These are phyloP conservation scores for Chamaea fasciata DNA, from an alignment of 2,113 vertebrate species.

Conservation along the genomic window DNA sequence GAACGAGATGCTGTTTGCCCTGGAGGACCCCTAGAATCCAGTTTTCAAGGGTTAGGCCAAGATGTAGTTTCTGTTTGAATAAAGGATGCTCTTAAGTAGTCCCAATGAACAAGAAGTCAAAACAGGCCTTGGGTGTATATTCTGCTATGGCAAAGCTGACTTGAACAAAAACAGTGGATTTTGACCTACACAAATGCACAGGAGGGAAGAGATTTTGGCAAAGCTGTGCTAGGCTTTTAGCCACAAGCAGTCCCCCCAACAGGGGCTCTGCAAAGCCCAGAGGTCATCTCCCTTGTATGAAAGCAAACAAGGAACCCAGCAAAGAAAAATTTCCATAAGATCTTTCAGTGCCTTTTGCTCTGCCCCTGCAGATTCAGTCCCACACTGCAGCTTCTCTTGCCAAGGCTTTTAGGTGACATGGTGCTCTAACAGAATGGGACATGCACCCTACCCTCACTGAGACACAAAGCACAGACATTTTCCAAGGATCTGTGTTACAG, in stretches of 20 bases:
- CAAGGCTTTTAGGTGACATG: background rate
- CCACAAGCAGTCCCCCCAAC: background rate
- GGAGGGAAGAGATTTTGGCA: background rate
- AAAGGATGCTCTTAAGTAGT: background rate
- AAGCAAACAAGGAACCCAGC: background rate
- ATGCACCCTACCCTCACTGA: background rate
- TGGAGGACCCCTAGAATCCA: background rate
- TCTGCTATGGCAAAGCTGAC: background rate
- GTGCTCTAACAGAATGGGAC: background rate
- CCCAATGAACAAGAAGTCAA: background rate
- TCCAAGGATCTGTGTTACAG: background rate
- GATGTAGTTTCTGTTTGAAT: background rate
- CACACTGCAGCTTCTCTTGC: background rate
- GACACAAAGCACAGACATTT: background rate
- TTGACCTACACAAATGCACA: background rate
- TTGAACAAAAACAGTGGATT: background rate
- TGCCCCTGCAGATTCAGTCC: background rate
- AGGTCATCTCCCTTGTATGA: background rate
- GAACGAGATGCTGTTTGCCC: background rate
- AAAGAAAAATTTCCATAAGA: background rate
- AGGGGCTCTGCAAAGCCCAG: background rate
- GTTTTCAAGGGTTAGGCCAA: background rate
- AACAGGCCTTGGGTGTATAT: background rate
- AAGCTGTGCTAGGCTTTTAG: background rate
- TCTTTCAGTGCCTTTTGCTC: conserved; percentile 8